Evolutionary conservation across 1,140 invertebrate genomes (phyloP), one percentile per base, ranked within the genome.

Genomic region (Heliconius hermathena): DNA sequence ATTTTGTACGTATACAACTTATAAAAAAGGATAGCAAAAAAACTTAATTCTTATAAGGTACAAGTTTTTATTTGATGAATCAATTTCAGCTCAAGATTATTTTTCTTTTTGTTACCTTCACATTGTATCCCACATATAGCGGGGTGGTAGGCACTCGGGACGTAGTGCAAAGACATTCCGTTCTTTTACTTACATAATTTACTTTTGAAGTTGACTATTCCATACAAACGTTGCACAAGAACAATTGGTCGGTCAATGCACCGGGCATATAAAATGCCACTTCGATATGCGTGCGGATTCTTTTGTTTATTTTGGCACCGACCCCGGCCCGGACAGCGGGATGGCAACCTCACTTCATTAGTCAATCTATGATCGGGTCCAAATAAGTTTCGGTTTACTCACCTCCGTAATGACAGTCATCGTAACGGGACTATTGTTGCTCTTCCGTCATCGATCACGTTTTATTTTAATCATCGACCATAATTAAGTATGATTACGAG

Each of bases 221-320:
- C 16, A 79, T 74, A 74, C 78, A 26, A 71, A 72, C 20, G 82
- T 85, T 85, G 84, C 82, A 84, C 84, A 87, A 84, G 60, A 84
- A 77, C 79, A 83, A 83, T 85, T 79, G 75, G 77, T 73, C 75
- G 49, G 82, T 87, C 86, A 84, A 81, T 80, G 86, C 76, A 83
- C 86, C 78, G 78, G 75, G 77, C 82, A 49, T 41, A 79, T 83
- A 82, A 85, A 83, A 83, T 83, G 82, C 74, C 79, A 79, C 80
- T 78, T 77, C 78, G 72, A 79, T 73, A 76, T 74, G 70, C 80
- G 76, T 79, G 77, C 77, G 74, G 72, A 81, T 82, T 82, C 74
- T 83, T 83, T 85, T 78, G 80, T 73, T 71, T 80, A 57, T 80
- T 81, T 84, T 83, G 80, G 80, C 83, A 71, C 29, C 78, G 74